Percentiles rank a stretch among this genome's conserved stretches.
phyloP scores from a whole-genome alignment of 2,888 invertebrate genomes.

The Drosophila leonis region DNA sequence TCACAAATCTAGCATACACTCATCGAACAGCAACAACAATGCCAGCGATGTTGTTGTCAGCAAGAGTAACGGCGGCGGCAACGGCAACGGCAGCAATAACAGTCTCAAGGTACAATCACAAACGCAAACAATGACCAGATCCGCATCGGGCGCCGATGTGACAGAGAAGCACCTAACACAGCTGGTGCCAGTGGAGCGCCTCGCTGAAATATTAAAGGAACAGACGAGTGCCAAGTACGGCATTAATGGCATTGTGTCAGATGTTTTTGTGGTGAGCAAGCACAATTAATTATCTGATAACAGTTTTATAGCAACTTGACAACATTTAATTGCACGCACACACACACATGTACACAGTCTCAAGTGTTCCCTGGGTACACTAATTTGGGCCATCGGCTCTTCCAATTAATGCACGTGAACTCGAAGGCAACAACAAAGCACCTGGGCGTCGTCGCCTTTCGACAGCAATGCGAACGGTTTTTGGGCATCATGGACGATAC shows the following conservation, averaged over 20 bases:
- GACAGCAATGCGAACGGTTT: slow-evolving; percentile 90
- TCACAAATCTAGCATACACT: slow-evolving; percentile 48
- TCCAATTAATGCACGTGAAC: slow-evolving; percentile 87
- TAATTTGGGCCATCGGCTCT: slow-evolving; percentile 90
- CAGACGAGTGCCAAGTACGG: slow-evolving; percentile 89
- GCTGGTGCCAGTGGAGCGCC: slow-evolving; percentile 91
- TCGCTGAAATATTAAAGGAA: slow-evolving; percentile 90
- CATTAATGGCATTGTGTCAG: slow-evolving; percentile 89
- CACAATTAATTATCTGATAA: slow-evolving; percentile 53
- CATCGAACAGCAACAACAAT: slow-evolving; percentile 54
- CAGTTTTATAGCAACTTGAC: slow-evolving; percentile 34
- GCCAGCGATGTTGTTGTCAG: slow-evolving; percentile 46
- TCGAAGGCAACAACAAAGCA: slow-evolving; percentile 88
- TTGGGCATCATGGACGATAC: slow-evolving; percentile 87
- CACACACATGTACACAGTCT: slow-evolving; percentile 85
- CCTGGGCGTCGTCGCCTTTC: slow-evolving; percentile 89
- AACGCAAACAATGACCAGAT: slow-evolving; percentile 86
- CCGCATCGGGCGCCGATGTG: slow-evolving; percentile 89
- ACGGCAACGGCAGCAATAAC: slow-evolving; percentile 63
- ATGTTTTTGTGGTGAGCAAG: slow-evolving; percentile 84
- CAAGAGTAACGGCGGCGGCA: slow-evolving; percentile 19
- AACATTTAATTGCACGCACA: slow-evolving; percentile 24
- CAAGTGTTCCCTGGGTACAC: slow-evolving; percentile 93
- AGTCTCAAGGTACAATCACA: slow-evolving; percentile 73
- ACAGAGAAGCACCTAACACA: slow-evolving; percentile 88